Conservation (phyloP, 2,113 vertebrate species). For the Thamnophis sirtalis region DNA sequence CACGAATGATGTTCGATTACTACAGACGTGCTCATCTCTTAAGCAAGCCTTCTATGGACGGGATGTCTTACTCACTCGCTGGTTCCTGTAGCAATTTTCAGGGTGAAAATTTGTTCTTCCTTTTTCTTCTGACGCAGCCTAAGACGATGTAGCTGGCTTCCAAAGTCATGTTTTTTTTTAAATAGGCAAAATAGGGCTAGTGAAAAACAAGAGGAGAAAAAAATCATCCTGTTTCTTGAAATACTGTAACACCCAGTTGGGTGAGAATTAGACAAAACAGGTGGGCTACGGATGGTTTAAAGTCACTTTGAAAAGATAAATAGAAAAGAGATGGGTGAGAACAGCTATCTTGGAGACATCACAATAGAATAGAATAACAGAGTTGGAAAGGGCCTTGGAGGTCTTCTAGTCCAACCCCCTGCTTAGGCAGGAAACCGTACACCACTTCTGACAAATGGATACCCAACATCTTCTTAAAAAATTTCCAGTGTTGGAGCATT, state of each 20-base stretch:
- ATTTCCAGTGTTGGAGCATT: no score
- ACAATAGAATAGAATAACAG: no score
- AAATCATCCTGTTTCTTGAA: neutral
- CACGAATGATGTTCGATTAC: neutral
- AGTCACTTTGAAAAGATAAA: neutral
- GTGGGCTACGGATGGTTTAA: neutral
- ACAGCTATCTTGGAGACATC: neutral
- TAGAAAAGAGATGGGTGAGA: neutral
- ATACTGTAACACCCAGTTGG: neutral
- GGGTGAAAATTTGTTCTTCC: neutral
- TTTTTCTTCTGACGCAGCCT: neutral
- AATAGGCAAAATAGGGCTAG: neutral
- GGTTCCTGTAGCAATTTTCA: neutral
- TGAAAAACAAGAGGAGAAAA: neutral
- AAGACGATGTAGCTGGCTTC: neutral
- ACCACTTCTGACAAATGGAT: no score
- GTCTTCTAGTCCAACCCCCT: no score
- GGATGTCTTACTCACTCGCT: neutral
- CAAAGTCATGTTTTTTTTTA: neutral
- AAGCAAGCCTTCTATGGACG: neutral
- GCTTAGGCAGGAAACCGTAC: no score
- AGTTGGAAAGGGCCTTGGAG: no score
- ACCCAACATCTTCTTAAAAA: no score
- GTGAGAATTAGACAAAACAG: neutral
- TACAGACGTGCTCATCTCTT: neutral